Percentiles rank a stretch among this genome's conserved stretches.
Evolutionary conservation across 2,888 invertebrate species (phyloP).

Genomic region (Drosophila koepferae): DNA sequence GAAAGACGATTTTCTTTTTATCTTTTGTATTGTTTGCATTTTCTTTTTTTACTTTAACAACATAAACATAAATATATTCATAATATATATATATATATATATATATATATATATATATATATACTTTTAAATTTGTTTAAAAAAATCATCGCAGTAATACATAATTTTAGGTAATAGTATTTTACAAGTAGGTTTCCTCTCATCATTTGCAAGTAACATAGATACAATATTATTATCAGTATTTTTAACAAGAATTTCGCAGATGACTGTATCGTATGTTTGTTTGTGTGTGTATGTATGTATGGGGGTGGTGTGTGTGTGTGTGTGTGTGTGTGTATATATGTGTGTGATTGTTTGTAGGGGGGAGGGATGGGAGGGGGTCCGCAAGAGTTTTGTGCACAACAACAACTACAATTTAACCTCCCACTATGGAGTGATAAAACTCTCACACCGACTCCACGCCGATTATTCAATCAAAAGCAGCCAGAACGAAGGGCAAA

Average conservation of each 20-base stretch:
- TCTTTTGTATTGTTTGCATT: slow-evolving; percentile 40
- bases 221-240: slow-evolving; percentile 66
- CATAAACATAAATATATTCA: slow-evolving; percentile 76
- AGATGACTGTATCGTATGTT: slow-evolving; percentile 49
- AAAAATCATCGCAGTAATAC: slow-evolving; percentile 73
- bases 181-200: slow-evolving; percentile 67
- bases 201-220: slow-evolving; percentile 69
- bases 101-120: slow-evolving; percentile 49
- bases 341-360: slow-evolving; percentile 39
- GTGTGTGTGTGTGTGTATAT: slow-evolving; percentile 22
- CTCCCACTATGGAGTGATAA: slow-evolving; percentile 79
- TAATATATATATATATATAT: slow-evolving; percentile 24
- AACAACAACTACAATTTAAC: slow-evolving; percentile 80
- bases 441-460: slow-evolving; percentile 81
- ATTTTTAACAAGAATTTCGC: slow-evolving; percentile 79
- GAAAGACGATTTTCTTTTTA: slow-evolving; percentile 28
- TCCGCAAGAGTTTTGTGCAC: slow-evolving; percentile 80
- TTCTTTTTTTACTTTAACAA: slow-evolving; percentile 72
- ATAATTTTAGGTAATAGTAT: slow-evolving; percentile 72
- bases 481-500: slow-evolving; percentile 42
- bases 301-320: neutral
- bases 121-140: slow-evolving; percentile 68
- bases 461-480: slow-evolving; percentile 72
- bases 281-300: slow-evolving; percentile 23
- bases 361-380: slow-evolving; percentile 62